These are phyloP conservation scores for Montipora capitata DNA, from an alignment of 92 coral and sea anemone genomes.

Conservation along the genomic window DNA sequence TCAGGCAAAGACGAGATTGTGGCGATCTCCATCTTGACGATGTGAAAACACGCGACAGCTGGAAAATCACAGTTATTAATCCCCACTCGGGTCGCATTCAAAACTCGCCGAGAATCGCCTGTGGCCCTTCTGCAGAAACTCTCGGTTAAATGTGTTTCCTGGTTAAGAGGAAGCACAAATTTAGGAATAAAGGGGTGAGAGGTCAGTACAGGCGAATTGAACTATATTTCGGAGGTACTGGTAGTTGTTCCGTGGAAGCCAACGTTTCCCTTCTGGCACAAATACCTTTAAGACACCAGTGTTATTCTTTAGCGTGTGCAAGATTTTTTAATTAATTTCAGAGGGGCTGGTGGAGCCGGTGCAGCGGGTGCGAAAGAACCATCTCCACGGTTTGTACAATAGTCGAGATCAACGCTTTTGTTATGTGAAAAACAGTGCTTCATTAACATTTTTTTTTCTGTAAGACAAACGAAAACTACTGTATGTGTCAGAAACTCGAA, in stretches of 20 bases:
- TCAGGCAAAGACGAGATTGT: too few relatives aligned
- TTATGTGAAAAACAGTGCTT: conserved; percentile 36
- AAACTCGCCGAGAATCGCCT: too few relatives aligned
- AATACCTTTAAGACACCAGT: background rate
- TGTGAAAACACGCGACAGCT: too few relatives aligned
- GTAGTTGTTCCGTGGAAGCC: background rate
- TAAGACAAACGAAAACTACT: too few relatives aligned
- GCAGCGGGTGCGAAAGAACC: conserved; percentile 31
- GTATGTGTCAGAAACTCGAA: too few relatives aligned
- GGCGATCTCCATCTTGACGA: too few relatives aligned
- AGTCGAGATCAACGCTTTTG: background rate
- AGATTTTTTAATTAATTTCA: conserved; percentile 21
- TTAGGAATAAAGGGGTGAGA: background rate
- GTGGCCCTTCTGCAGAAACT: too few relatives aligned
- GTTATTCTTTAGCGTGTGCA: background rate
- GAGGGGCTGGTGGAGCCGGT: conserved; percentile 59
- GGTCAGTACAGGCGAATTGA: background rate
- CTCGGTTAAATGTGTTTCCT: too few relatives aligned
- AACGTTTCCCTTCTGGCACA: background rate
- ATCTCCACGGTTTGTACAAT: conserved; percentile 35
- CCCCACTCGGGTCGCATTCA: too few relatives aligned
- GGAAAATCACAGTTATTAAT: too few relatives aligned
- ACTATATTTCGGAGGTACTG: background rate
- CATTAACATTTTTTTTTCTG: too few relatives aligned
- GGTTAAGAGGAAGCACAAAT: too few relatives aligned